Conservation (phyloP, 2,888 invertebrate genomes). For the Laothoe populi region DNA sequence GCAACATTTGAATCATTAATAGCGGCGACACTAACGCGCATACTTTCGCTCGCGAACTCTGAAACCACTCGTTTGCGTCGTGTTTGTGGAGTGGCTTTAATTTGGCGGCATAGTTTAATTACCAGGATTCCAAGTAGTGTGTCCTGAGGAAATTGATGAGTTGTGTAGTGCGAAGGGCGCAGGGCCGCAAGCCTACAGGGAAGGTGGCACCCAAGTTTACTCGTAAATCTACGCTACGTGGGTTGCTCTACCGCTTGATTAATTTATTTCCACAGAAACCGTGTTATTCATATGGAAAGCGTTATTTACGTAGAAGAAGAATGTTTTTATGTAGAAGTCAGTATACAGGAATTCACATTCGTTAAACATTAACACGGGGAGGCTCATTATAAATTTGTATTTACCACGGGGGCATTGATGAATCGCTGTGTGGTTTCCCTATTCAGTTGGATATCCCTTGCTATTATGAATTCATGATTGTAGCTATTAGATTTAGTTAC, state of each 20-base stretch:
- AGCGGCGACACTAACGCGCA: conserved; percentile 14
- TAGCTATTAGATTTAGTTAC: conserved; percentile 27
- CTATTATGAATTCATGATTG: conserved; percentile 37
- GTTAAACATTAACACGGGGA: conserved; percentile 21
- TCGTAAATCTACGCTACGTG: conserved; percentile 74
- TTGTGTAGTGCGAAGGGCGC: conserved; percentile 58
- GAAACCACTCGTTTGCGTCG: conserved; percentile 40
- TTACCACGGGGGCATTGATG: conserved; percentile 33
- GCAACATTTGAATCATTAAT: neutral
- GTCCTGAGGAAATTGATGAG: conserved; percentile 79
- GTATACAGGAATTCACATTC: conserved; percentile 23
- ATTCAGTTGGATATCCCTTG: conserved; percentile 32
- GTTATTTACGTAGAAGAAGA: conserved; percentile 43
- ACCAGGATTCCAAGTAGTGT: conserved; percentile 73
- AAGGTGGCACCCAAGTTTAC: conserved; percentile 47
- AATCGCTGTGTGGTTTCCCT: conserved; percentile 34
- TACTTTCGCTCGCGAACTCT: conserved; percentile 43
- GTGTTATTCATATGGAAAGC: conserved; percentile 65
- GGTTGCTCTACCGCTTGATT: conserved; percentile 66
- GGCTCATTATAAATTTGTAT: conserved; percentile 32
- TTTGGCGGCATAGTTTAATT: conserved; percentile 79
- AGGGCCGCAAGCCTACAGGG: conserved; percentile 25
- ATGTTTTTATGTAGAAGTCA: conserved; percentile 24
- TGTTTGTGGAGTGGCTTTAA: conserved; percentile 58
- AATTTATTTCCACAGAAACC: conserved; percentile 71